Conservation (phyloP, 2,888 invertebrate genomes). For the Axea sp. region DNA sequence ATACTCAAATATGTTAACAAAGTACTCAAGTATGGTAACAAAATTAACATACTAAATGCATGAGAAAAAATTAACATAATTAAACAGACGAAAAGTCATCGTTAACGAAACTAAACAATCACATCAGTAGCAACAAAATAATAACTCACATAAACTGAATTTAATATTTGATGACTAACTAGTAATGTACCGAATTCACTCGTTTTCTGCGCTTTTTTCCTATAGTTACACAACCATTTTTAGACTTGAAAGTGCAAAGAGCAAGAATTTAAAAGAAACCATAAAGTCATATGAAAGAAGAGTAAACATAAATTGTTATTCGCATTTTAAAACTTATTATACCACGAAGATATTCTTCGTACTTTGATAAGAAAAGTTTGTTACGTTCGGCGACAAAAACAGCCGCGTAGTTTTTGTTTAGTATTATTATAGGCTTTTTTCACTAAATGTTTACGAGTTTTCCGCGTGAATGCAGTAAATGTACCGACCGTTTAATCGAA, state of each 20-base stretch:
- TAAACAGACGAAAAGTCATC: no score
- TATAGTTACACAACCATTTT: not conserved
- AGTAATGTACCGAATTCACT: not conserved
- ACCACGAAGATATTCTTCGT: constrained; percentile 15
- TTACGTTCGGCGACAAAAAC: constrained; percentile 11
- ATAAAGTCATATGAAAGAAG: constrained; percentile 13
- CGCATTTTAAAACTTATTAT: constrained; percentile 6
- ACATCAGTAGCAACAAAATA: no score
- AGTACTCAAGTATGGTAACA: no score
- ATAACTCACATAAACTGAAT: no score
- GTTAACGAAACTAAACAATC: no score
- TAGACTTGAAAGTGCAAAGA: not conserved
- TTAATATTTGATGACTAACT: no score
- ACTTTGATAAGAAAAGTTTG: constrained; percentile 5
- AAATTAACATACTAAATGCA: no score
- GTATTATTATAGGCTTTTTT: constrained; percentile 5
- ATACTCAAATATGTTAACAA: no score
- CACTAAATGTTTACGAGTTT: constrained; percentile 33
- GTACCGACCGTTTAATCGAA: constrained; percentile 43
- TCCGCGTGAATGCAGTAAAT: constrained; percentile 24
- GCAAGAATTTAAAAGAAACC: constrained; percentile 10
- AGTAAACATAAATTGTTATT: constrained; percentile 22
- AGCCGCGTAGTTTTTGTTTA: constrained; percentile 14
- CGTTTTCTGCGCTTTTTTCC: no score
- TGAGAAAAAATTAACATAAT: no score